Conservation (phyloP, 2,888 invertebrate species). For the Nipponacmea schrenckii region DNA sequence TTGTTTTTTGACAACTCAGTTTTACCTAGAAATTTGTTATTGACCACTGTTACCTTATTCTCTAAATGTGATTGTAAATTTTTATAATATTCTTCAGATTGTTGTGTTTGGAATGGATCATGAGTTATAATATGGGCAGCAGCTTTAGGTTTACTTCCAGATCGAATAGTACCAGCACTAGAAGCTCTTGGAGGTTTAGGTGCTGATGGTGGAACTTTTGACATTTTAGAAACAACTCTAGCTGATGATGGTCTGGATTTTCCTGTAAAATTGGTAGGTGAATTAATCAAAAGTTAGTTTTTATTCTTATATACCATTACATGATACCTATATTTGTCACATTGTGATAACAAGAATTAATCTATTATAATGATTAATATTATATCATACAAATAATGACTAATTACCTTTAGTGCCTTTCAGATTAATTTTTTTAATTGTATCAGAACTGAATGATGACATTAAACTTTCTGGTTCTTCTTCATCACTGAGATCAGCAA, state of each 20-base stretch:
- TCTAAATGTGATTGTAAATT: conserved; percentile 18
- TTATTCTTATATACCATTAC: too few species aligned
- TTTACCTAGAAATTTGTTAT: conserved; percentile 51
- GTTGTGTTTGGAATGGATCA: conserved; percentile 17
- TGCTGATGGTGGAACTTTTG: conserved; percentile 28
- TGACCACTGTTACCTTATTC: conserved; percentile 46
- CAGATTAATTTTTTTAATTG: neutral
- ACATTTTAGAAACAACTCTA: conserved; percentile 19
- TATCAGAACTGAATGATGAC: neutral
- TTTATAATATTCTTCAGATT: conserved; percentile 11
- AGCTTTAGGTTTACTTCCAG: conserved; percentile 50
- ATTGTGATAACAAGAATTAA: too few species aligned
- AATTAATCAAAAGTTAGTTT: neutral
- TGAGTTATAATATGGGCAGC: conserved; percentile 55
- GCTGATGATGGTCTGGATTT: conserved; percentile 5
- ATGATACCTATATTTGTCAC: too few species aligned
- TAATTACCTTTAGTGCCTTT: neutral
- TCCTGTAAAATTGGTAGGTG: too few species aligned
- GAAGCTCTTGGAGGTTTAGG: conserved; percentile 33
- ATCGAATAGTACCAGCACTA: conserved; percentile 43
- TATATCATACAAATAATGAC: too few species aligned
- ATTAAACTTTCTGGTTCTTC: conserved; percentile 29
- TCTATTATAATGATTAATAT: too few species aligned
- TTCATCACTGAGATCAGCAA: conserved; percentile 49
- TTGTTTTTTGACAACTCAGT: conserved; percentile 28